Evolutionary conservation across 2,797 vertebrate genomes (phyloP), one percentile per base, ranked within the genome.

Genomic region (Eurystomus glaucurus): DNA sequence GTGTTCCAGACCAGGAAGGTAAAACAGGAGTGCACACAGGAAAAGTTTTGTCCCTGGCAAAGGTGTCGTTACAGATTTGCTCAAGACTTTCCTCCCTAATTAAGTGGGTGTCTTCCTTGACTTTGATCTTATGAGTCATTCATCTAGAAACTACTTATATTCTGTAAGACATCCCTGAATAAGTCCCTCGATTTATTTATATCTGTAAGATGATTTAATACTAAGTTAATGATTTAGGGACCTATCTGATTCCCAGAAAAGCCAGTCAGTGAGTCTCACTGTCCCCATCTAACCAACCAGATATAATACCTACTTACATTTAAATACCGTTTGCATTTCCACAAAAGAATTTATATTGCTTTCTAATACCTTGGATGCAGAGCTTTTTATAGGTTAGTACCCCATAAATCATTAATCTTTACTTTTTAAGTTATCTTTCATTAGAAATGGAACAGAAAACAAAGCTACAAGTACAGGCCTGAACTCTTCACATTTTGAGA

Each of bases 41-140:
- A 76, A 8, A 71, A 80, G 48, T 61, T 96, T 88, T 69, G 72
- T 90, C 52, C 43, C 69, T 88, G 81, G 86, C 84, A 93, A 91
- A 97, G 94, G 92, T 97, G 77, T 75, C 37, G 28, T 75, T 89
- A 90, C 51, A 91, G 92, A 90, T 95, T 95, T 97, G 94, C 97
- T 97, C 88, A 95, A 98, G 96, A 97, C 60, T 97, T 81, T 97
- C 87, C 90, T 95, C 85, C 80, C 93, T 97, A 98, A 98, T 98
- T 98, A 98, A 97, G 97, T 88, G 97, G 90, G 90, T 97, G 97
- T 98, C 93, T 97, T 97, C 97, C 97, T 97, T 98, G 97, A 97
- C 97, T 98, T 98, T 97, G 95, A 97, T 98, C 97, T 97, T 96
- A 68, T 96, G 97, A 98, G 91, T 97, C 97, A 97, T 96, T 98